These are phyloP conservation scores for Diarsia mendica DNA, from an alignment of 2,888 invertebrate genomes.

Conservation along the genomic window DNA sequence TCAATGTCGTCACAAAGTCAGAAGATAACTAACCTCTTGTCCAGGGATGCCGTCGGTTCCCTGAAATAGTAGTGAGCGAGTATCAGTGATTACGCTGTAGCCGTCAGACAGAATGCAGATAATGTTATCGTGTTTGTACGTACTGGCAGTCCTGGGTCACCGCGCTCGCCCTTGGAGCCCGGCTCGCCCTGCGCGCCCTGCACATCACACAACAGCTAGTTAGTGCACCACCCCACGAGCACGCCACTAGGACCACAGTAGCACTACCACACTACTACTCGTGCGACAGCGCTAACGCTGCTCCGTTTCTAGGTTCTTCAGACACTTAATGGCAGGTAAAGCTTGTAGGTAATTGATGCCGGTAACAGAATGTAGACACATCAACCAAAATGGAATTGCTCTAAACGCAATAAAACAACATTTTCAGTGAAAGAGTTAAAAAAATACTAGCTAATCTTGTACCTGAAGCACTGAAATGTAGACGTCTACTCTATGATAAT, in stretches of 20 bases:
- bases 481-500: background rate
- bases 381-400: background rate
- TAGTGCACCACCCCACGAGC: conserved; percentile 74
- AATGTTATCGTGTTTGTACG: conserved; percentile 80
- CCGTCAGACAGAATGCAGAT: background rate
- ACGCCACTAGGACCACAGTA: background rate
- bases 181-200: conserved; percentile 98
- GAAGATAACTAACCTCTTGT: conserved; percentile 92
- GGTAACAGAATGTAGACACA: conserved; percentile 5
- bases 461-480: background rate
- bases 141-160: conserved; percentile 98
- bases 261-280: background rate
- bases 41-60: conserved; percentile 98
- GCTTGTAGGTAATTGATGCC: background rate
- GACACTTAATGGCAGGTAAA: background rate
- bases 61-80: conserved; percentile 89
- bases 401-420: background rate
- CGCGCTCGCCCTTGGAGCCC: conserved; percentile 97
- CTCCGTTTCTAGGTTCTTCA: background rate
- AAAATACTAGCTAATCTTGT: conserved; percentile 12
- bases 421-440: background rate
- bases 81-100: conserved; percentile 39
- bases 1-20: background rate
- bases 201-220: conserved; percentile 87
- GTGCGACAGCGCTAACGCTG: background rate